These are phyloP conservation scores for Oceanodroma tethys DNA, from an alignment of 2,113 vertebrate species.

Conservation along the genomic window DNA sequence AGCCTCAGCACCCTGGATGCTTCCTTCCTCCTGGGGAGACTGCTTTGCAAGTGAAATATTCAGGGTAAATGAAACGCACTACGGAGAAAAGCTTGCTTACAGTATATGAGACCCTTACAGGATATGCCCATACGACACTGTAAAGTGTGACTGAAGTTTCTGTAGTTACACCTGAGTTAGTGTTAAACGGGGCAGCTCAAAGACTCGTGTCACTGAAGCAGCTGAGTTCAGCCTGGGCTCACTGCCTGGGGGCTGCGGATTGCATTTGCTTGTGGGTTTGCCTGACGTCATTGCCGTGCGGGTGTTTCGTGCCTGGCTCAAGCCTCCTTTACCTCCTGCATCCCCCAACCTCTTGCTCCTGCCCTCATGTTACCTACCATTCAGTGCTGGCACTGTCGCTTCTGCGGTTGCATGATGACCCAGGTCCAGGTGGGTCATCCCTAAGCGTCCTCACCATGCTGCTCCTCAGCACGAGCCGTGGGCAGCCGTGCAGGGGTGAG, in stretches of 20 bases:
- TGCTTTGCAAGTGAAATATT: not conserved
- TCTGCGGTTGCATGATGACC: not conserved
- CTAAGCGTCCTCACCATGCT: not conserved
- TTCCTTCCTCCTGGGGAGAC: not conserved
- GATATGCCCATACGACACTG: not conserved
- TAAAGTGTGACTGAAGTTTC: not conserved
- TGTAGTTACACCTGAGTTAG: not conserved
- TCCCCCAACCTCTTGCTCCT: not conserved
- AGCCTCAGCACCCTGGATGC: not conserved
- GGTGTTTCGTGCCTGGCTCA: not conserved
- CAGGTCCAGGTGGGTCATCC: not conserved
- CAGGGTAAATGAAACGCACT: not conserved
- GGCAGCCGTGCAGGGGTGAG: rapidly evolving
- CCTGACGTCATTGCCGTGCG: not conserved
- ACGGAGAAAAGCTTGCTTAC: not conserved
- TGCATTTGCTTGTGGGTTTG: not conserved
- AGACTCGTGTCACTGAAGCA: not conserved
- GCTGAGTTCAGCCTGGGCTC: not conserved
- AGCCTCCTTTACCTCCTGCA: not conserved
- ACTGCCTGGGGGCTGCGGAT: not conserved
- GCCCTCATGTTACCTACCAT: not conserved
- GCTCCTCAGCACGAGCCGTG: not conserved
- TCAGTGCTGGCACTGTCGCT: not conserved
- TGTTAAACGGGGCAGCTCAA: not conserved
- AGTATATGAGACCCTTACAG: not conserved